Conservation (phyloP, 2,888 invertebrate species). For the Synanthedon vespiformis region DNA sequence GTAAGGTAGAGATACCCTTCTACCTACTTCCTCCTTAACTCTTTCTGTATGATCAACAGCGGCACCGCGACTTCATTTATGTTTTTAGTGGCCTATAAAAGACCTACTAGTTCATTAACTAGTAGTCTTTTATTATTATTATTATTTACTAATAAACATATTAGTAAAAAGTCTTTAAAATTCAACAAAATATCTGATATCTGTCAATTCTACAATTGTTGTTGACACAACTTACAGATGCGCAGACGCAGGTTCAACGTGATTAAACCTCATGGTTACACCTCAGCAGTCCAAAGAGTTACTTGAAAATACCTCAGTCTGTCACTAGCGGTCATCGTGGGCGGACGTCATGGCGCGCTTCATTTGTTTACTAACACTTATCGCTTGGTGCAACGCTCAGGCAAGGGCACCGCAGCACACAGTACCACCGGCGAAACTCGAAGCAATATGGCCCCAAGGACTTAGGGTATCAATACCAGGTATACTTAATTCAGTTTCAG, state of each 20-base stretch:
- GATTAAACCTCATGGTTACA: background rate
- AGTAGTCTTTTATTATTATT: too few relatives aligned
- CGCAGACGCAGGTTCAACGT: conserved; percentile 16
- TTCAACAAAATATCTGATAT: background rate
- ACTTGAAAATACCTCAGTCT: conserved; percentile 17
- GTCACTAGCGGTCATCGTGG: conserved; percentile 11
- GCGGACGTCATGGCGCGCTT: conserved; percentile 28
- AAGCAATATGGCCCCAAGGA: conserved; percentile 72
- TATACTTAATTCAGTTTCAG: conserved; percentile 15
- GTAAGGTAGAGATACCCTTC: too few relatives aligned
- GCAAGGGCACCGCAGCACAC: conserved; percentile 25
- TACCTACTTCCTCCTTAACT: too few relatives aligned
- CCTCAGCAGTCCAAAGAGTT: background rate
- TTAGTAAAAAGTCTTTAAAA: background rate
- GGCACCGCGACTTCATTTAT: too few relatives aligned
- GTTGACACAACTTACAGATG: conserved; percentile 5
- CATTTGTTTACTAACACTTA: conserved; percentile 15
- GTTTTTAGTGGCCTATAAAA: too few relatives aligned
- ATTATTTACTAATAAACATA: too few relatives aligned
- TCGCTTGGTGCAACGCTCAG: conserved; percentile 16
- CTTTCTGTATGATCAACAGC: too few relatives aligned
- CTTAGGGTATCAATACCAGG: conserved; percentile 72
- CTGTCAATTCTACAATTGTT: background rate
- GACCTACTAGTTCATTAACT: too few relatives aligned
- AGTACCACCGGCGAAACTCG: conserved; percentile 68